phyloP scores from a whole-genome alignment of 2,888 invertebrate genomes.

The Psylliodes chrysocephalus region DNA sequence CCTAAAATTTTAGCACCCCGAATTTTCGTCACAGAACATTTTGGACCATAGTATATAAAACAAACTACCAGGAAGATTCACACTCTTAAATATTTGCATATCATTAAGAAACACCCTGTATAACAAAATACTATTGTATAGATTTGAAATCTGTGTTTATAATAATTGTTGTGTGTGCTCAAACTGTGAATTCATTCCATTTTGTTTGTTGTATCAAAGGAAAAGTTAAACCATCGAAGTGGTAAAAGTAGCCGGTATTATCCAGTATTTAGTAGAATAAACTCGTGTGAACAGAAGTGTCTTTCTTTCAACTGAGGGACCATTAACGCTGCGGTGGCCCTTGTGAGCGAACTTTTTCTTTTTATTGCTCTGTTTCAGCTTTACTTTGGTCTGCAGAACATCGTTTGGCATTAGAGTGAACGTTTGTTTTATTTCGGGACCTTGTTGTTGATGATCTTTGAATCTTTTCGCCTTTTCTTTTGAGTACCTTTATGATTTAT shows the following conservation, averaged over 20 bases:
- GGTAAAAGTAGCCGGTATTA: conserved; percentile 26
- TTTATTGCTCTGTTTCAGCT: conserved; percentile 32
- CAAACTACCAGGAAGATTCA: too few species aligned
- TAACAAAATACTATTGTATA: too few species aligned
- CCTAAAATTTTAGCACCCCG: too few species aligned
- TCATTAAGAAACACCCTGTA: too few species aligned
- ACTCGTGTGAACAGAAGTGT: conserved; percentile 31
- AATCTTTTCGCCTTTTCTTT: conserved; percentile 18
- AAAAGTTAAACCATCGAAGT: conserved; percentile 10
- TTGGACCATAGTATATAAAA: too few species aligned
- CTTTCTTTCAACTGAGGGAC: conserved; percentile 38
- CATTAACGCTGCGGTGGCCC: conserved; percentile 37
- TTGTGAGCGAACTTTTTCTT: conserved; percentile 30
- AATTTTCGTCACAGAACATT: too few species aligned
- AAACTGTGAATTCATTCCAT: conserved; percentile 1
- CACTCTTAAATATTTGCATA: too few species aligned
- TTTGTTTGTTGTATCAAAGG: conserved; percentile 1
- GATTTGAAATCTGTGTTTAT: too few species aligned
- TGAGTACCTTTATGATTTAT: conserved; percentile 9
- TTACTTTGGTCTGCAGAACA: conserved; percentile 23
- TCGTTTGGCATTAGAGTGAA: conserved; percentile 10
- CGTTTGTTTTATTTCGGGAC: conserved; percentile 21
- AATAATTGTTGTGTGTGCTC: too few species aligned
- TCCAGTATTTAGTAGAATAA: conserved; percentile 24
- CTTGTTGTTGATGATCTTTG: conserved; percentile 22